Conservation (phyloP, 2,113 vertebrate species). For the Lates calcarifer region DNA sequence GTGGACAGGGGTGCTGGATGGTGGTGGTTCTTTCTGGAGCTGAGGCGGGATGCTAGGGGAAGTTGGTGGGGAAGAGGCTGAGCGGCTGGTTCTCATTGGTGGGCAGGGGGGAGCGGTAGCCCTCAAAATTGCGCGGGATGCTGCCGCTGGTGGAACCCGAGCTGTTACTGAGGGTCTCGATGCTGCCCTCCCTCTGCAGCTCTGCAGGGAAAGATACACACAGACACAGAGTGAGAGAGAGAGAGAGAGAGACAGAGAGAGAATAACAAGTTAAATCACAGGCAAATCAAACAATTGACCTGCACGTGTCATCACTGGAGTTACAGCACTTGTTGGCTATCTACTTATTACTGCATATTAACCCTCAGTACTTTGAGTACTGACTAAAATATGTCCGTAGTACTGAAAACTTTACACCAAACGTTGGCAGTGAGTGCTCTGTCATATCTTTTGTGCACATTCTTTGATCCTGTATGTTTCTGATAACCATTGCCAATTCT, state of each 20-base stretch:
- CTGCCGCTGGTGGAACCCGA: constrained; percentile 98
- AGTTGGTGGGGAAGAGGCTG: constrained; percentile 94
- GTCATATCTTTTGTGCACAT: too few relatives aligned
- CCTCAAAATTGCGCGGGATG: constrained; percentile 96
- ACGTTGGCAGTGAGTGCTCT: too few relatives aligned
- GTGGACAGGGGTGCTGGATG: constrained; percentile 8
- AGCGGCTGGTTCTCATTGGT: constrained; percentile 98
- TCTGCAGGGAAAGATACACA: constrained; percentile 81
- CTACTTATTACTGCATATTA: too few relatives aligned
- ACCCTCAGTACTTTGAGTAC: too few relatives aligned
- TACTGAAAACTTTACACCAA: too few relatives aligned
- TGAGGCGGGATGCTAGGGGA: constrained; percentile 83
- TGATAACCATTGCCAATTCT: too few relatives aligned
- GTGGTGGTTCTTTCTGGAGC: not conserved
- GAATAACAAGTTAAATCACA: not conserved
- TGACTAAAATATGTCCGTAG: too few relatives aligned
- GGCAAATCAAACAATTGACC: constrained; percentile 1
- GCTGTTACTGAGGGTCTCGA: constrained; percentile 99
- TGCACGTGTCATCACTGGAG: too few relatives aligned
- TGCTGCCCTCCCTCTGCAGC: constrained; percentile 99
- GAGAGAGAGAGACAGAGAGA: not conserved
- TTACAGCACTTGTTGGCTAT: too few relatives aligned
- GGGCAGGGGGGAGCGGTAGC: constrained; percentile 95
- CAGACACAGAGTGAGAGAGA: not conserved
- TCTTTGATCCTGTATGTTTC: too few relatives aligned